Evolutionary conservation across 2,797 vertebrate species (phyloP).

Genomic region (Saxicola maurus): DNA sequence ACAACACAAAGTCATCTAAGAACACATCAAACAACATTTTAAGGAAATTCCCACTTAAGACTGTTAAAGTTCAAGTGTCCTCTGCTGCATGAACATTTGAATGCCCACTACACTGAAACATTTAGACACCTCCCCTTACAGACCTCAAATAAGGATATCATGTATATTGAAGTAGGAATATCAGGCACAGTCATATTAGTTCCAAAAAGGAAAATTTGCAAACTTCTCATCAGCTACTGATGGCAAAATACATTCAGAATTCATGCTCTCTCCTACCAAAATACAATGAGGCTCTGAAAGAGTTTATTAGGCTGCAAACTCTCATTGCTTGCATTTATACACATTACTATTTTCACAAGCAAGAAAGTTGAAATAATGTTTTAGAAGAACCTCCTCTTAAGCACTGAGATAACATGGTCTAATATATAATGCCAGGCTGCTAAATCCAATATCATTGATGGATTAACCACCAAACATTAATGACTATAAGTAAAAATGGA

Average conservation of each 20-base stretch:
- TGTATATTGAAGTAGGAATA: neutral
- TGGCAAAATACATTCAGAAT: neutral
- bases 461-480: neutral
- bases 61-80: neutral
- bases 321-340: neutral
- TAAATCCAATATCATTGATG: conserved; percentile 1
- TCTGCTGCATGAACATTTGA: neutral
- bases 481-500: neutral
- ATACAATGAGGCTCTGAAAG: neutral
- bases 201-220: neutral
- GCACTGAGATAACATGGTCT: neutral
- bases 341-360: neutral
- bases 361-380: neutral
- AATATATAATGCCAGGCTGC: neutral
- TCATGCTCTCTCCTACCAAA: neutral
- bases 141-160: neutral
- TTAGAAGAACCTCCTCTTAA: neutral
- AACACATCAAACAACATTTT: neutral
- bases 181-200: neutral
- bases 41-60: neutral
- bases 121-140: neutral
- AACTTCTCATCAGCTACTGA: neutral
- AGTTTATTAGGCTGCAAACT: neutral
- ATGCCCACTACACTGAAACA: neutral
- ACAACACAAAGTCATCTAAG: neutral